Evolutionary conservation across 2,888 invertebrate species (phyloP), one percentile per base, ranked within the genome.

Genomic region (Odontocerum albicorne): DNA sequence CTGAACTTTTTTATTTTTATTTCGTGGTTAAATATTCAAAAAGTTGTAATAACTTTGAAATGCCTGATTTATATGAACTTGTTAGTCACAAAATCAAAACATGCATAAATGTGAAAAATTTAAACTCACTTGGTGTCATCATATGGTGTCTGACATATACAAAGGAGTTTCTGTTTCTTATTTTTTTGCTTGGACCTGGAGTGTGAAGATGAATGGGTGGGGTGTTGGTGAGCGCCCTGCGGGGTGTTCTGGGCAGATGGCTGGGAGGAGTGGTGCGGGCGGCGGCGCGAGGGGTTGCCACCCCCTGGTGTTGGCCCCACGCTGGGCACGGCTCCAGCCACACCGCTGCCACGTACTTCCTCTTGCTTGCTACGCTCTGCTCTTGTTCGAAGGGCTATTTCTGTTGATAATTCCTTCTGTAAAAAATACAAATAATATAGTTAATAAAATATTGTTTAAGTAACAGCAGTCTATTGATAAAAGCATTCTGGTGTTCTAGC

Each of bases 101-200:
- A n/a, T n/a, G n/a, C n/a, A n/a, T n/a, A n/a, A n/a, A n/a, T n/a
- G n/a, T n/a, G n/a, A n/a, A n/a, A n/a, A n/a, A n/a, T n/a, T n/a
- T n/a, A n/a, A 19, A 69, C 82, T 77, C 69, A 93, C 90, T 94
- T 94, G 12, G 93, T 90, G 67, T 93, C 92, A 72, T 98, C 96
- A 68, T 97, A 97, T 2, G 96, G 94, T 36, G 92, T 96, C 67
- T 91, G 85, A 69, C 97, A 97, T 49, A 94, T 76, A 69, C 97
- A 97, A 66, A 94, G 88, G 1, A 96, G 78, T 67, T 92, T 91
- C 65, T 91, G 90, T 65, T 88, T 90, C 66, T 86, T 86, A 42
- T 67, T 17, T 63, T 68, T 50, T 60, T 65, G 60, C 63, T 68
- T 59, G 66, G 66, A 47, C 68, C 66, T 61, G 67, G 66, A 10